Evolutionary conservation across 2,113 vertebrate genomes (phyloP).

Genomic region (Corydoras maculifer): DNA sequence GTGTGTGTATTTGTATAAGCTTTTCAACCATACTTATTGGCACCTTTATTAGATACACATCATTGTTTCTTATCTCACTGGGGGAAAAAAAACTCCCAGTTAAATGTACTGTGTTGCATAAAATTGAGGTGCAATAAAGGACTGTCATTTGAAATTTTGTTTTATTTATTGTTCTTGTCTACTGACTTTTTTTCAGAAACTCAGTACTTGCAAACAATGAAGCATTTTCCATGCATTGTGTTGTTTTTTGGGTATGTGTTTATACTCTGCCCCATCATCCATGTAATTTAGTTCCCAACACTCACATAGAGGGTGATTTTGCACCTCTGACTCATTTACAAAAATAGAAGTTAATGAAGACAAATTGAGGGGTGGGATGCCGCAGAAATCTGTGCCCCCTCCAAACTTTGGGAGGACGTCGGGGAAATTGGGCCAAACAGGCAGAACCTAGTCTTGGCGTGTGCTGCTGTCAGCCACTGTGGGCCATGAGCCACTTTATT

Average conservation of each 20-base stretch:
- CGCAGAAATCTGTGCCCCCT: conserved; percentile 23
- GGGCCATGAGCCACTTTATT: conserved; percentile 33
- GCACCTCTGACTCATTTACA: conserved; percentile 29
- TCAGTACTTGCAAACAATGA: no score
- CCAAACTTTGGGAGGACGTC: conserved; percentile 1
- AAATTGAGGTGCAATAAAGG: no score
- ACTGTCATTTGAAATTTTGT: no score
- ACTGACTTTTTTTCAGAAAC: no score
- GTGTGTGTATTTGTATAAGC: no score
- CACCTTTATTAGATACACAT: no score
- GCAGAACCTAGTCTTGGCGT: conserved; percentile 34
- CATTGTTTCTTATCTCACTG: no score
- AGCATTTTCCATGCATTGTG: neutral
- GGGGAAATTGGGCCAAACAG: neutral
- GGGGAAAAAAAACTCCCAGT: no score
- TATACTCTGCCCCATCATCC: conserved; percentile 39
- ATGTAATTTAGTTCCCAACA: conserved; percentile 41
- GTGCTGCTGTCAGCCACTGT: conserved; percentile 16
- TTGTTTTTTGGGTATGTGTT: conserved; percentile 38
- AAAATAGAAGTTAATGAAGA: conserved; percentile 42
- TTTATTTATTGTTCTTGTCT: no score
- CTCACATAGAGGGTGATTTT: conserved; percentile 17
- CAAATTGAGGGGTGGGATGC: conserved; percentile 40
- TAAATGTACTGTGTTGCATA: no score
- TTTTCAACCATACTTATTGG: no score